Base-by-base conservation (phyloP, 2,797 vertebrate species). In the Spea hammondii region DNA sequence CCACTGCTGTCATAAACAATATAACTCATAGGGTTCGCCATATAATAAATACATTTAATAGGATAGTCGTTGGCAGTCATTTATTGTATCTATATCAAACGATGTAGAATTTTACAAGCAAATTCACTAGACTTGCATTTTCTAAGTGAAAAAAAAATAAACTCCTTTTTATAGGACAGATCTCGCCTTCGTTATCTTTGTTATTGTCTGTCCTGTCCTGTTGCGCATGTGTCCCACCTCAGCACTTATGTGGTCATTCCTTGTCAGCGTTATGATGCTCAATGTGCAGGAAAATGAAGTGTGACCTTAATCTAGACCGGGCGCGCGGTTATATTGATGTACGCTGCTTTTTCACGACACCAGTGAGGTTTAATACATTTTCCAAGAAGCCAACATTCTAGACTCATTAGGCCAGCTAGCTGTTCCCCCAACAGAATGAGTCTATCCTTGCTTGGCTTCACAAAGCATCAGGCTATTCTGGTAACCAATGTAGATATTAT, bases 261-360 rank as follows among this genome's bases (percentile, higher is more conserved):
- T 67, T 48, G 70, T 72, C 60, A 72, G 45, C 65, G 54, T 47
- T 59, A 65, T 49, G 77, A 65, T 66, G 77, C 12, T 69, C 70
- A 57, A 67, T 73, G 77, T 50, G 65, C 50, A 55, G 66, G 65
- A 62, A 70, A 59, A 65, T 51, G 10, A 66, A 79, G 72, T 65
- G 73, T 79, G 78, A 79, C 78, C 78, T 79, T 65, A 74, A 74
- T 65, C 78, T 79, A 64, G 78, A 74, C 75, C 51, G 69, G 48
- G 72, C 65, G 32, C 72, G 69, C 44, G n/a, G 60, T 48, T 65
- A 79, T 70, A 74, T 79, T 74, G 78, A 79, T 79, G 78, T 74
- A 12, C 62, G 59, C 49, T 67, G 46, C 64, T 67, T 70, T 73
- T 64, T 51, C 53, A 74, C 62, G 66, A 54, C 68, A 65, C 78